Base-by-base conservation (phyloP, 2,113 vertebrate genomes). In the Hyperopisus bebe region DNA sequence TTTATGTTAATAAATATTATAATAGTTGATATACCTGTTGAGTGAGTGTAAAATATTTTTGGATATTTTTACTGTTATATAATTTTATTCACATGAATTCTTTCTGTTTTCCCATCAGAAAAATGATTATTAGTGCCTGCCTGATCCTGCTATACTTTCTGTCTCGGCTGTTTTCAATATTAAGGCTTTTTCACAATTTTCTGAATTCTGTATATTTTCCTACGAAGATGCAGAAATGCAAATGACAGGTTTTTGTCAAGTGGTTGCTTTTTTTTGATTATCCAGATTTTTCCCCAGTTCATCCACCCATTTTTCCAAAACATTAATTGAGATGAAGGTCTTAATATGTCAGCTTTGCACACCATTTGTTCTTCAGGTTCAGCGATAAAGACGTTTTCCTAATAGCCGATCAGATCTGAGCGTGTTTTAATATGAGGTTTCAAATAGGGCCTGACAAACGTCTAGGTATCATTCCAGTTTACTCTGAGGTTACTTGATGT, bases 1-100 rank as follows among this genome's bases (percentile, higher is more conserved):
- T 84, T 84, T 84, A 47, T 84, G 42, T n/a, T 46, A 84, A 47
- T 47, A 21, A 44, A 84, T 47, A 84, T 42, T 46, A 46, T 47
- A 84, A 84, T 10, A 44, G 13, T 83, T 31, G 10, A 27, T 27
- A 85, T 27, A 17, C 35, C n/a, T 83, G 88, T 89, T 90, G 91
- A 92, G 92, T 85, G 85, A 87, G 83, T 86, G 47, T 6, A 53
- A 35, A 31, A 17, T 74, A 50, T 88, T 39, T 91, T 62, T 53
- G 46, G 9, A 66, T 19, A 66, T 55, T 87, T 74, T 47, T 85
- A 86, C 6, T 50, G 70, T n/a, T 85, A 80, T 82, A 39, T 58
- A 89, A 8, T 83, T 35, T 83, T 44, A 24, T 6, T 89, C 15
- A 19, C 47, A 89, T 47, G 1, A 46, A 44, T 85, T 86, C 48